Percentiles rank a stretch among this genome's conserved stretches.
phyloP scores from a whole-genome alignment of 2,888 invertebrate species.

The Euclidia mi region DNA sequence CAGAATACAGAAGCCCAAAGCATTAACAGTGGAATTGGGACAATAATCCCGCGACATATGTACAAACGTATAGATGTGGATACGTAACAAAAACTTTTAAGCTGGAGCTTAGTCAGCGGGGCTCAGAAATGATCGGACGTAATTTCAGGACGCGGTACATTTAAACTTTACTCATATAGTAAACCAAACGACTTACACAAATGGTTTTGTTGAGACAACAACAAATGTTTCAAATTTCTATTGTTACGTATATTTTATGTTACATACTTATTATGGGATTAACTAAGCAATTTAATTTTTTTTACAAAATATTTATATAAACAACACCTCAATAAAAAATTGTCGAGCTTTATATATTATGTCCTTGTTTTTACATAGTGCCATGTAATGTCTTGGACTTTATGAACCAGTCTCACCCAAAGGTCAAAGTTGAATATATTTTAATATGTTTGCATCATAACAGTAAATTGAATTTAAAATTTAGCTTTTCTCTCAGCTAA shows the following conservation, averaged over 20 bases:
- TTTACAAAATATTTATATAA: too few species aligned
- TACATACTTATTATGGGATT: too few species aligned
- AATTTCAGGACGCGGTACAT: conserved; percentile 53
- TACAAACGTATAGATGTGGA: conserved; percentile 16
- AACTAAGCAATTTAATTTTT: too few species aligned
- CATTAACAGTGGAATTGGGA: neutral
- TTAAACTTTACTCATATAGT: conserved; percentile 54
- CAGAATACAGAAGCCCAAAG: neutral
- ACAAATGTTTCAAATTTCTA: conserved; percentile 7
- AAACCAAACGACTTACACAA: conserved; percentile 48
- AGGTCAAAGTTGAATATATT: too few species aligned
- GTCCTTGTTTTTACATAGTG: too few species aligned
- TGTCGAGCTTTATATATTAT: too few species aligned
- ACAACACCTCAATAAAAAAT: too few species aligned
- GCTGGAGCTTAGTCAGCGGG: conserved; percentile 38
- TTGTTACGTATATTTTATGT: conserved; percentile 2
- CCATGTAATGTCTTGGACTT: too few species aligned
- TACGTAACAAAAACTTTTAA: conserved; percentile 48
- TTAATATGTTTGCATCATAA: too few species aligned
- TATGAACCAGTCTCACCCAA: too few species aligned
- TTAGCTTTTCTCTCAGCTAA: too few species aligned
- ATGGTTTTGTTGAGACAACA: conserved; percentile 23
- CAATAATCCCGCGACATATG: conserved; percentile 10
- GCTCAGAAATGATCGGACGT: conserved; percentile 54
- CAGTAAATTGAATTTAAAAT: too few species aligned